These are phyloP conservation scores for Porites cylindrica DNA, from an alignment of 92 coral and sea anemone genomes.

Conservation along the genomic window DNA sequence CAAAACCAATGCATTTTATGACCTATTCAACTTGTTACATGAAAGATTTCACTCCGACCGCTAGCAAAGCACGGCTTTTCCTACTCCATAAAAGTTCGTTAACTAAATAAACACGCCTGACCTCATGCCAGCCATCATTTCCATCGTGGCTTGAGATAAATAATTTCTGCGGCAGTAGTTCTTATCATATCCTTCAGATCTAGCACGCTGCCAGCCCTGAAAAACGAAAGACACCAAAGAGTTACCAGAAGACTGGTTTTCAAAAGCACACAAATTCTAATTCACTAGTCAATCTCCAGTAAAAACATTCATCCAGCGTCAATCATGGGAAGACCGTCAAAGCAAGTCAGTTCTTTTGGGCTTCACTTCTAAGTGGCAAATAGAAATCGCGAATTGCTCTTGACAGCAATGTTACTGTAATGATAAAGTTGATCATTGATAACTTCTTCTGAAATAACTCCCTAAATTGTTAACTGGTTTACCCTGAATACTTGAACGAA, in stretches of 20 bases:
- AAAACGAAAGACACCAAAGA: not conserved
- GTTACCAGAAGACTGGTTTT: not conserved
- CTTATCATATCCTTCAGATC: conserved; percentile 91
- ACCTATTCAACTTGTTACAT: too few species aligned
- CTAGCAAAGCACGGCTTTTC: too few species aligned
- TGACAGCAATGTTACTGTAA: not conserved
- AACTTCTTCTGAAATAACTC: not conserved
- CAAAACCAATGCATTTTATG: too few species aligned
- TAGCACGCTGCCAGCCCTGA: conserved; percentile 98
- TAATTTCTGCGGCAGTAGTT: conserved; percentile 90
- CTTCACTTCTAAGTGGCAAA: too few species aligned
- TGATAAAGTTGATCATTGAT: too few species aligned
- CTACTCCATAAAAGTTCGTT: too few species aligned
- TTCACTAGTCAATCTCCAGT: too few species aligned
- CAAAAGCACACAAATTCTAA: not conserved
- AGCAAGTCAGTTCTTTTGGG: too few species aligned
- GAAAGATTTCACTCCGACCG: too few species aligned
- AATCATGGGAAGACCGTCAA: too few species aligned
- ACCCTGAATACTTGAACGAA: conserved; percentile 95
- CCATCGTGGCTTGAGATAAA: conserved; percentile 94
- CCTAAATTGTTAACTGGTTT: not conserved
- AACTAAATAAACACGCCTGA: not conserved
- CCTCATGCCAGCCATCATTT: conserved; percentile 99
- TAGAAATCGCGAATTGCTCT: too few species aligned
- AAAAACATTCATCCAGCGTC: too few species aligned